These are phyloP conservation scores for Muricea muricata DNA, from an alignment of 92 coral and sea anemone genomes.

Conservation along the genomic window DNA sequence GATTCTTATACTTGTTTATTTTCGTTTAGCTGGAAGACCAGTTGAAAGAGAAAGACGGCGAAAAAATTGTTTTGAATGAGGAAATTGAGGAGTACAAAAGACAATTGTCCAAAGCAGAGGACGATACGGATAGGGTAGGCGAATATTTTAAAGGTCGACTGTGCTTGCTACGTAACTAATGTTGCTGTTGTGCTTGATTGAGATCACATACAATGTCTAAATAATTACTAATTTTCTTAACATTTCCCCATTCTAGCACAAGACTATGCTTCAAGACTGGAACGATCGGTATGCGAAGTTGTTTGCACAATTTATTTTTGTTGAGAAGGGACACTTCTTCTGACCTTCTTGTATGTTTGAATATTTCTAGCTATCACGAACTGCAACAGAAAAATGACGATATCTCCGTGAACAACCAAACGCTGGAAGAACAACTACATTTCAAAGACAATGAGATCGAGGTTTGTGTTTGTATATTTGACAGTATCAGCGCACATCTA, in stretches of 20 bases:
- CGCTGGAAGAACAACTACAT: constrained; percentile 80
- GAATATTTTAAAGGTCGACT: neutral
- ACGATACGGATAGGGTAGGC: constrained; percentile 59
- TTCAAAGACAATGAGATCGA: constrained; percentile 87
- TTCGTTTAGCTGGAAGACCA: constrained; percentile 46
- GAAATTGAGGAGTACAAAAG: constrained; percentile 46
- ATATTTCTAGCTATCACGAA: constrained; percentile 59
- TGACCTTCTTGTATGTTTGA: too few species aligned
- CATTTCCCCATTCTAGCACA: constrained; percentile 27
- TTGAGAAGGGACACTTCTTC: too few species aligned
- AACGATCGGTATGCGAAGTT: constrained; percentile 50
- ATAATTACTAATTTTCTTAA: too few species aligned
- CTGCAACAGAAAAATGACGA: constrained; percentile 82
- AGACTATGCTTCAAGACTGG: constrained; percentile 53
- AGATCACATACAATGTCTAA: too few species aligned
- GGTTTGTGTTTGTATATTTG: too few species aligned
- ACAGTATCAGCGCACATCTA: too few species aligned
- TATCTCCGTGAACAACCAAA: constrained; percentile 67
- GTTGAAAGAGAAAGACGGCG: constrained; percentile 28
- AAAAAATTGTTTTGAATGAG: constrained; percentile 20
- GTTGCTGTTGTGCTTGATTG: too few species aligned
- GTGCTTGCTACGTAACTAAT: too few species aligned
- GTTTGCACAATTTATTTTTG: too few species aligned
- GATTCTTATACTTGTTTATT: neutral
- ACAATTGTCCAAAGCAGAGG: constrained; percentile 44